These are phyloP conservation scores for Mactra quadrangularis DNA, from an alignment of 1,140 invertebrate genomes.

Conservation along the genomic window DNA sequence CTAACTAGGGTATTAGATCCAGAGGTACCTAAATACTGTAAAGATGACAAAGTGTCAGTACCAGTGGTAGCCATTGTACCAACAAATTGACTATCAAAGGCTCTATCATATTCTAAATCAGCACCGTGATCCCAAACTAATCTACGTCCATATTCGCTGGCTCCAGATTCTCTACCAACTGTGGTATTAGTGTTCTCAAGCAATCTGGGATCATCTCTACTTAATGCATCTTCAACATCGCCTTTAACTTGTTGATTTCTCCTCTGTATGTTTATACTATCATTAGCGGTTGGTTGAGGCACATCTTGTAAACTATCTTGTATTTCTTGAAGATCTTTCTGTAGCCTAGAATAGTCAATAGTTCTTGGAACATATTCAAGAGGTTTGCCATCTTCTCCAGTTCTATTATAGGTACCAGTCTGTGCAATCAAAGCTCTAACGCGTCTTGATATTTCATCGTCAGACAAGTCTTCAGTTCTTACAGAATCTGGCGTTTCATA, in stretches of 20 bases:
- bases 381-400: neutral
- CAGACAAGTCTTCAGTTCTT: slow-evolving; percentile 30
- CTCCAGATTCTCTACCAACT: slow-evolving; percentile 66
- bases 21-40: slow-evolving; percentile 17
- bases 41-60: slow-evolving; percentile 56
- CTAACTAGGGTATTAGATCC: slow-evolving; percentile 41
- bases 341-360: slow-evolving; percentile 73
- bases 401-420: slow-evolving; percentile 13
- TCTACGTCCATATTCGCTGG: slow-evolving; percentile 61
- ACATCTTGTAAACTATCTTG: slow-evolving; percentile 72
- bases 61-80: slow-evolving; percentile 67
- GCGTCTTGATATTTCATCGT: slow-evolving; percentile 48
- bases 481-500: neutral
- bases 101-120: slow-evolving; percentile 72
- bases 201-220: slow-evolving; percentile 14
- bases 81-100: slow-evolving; percentile 65
- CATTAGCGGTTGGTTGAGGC: slow-evolving; percentile 34
- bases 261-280: slow-evolving; percentile 32
- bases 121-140: slow-evolving; percentile 77
- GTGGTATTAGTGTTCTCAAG: slow-evolving; percentile 57
- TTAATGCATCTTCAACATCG: slow-evolving; percentile 21
- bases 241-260: slow-evolving; percentile 23
- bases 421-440: slow-evolving; percentile 26
- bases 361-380: slow-evolving; percentile 45
- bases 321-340: slow-evolving; percentile 77